phyloP scores from a whole-genome alignment of 2,113 vertebrate genomes.

The Triplophysa siluroides region DNA sequence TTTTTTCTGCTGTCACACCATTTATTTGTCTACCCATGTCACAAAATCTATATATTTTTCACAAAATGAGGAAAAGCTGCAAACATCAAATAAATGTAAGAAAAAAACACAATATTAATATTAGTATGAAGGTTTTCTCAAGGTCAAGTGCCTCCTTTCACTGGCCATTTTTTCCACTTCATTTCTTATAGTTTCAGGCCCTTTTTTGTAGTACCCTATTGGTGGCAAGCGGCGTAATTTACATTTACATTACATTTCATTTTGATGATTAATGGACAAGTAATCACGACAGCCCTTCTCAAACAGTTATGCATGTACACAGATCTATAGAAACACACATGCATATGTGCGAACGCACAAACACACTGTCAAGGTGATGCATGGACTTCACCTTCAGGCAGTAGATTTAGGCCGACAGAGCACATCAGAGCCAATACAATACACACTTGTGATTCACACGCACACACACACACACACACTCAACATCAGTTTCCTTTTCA shows the following conservation, averaged over 20 bases:
- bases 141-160: too few species aligned
- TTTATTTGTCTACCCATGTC: too few species aligned
- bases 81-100: too few species aligned
- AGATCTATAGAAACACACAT: not conserved
- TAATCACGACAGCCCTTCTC: not conserved
- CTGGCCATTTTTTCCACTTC: too few species aligned
- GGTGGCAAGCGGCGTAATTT: not conserved
- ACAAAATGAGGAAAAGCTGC: too few species aligned
- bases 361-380: slow-evolving; percentile 54
- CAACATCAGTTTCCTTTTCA: slow-evolving; percentile 23
- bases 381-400: slow-evolving; percentile 63
- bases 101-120: too few species aligned
- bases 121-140: too few species aligned
- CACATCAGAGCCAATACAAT: slow-evolving; percentile 67
- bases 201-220: too few species aligned
- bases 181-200: too few species aligned
- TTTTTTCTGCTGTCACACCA: too few species aligned
- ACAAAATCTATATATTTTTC: too few species aligned
- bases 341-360: not conserved
- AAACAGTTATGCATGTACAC: not conserved
- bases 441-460: slow-evolving; percentile 58
- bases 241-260: not conserved
- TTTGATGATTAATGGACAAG: too few species aligned
- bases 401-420: slow-evolving; percentile 57
- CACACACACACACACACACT: slow-evolving; percentile 19